Conservation (phyloP, 2,797 vertebrate species). For the Schizopygopsis pylzovi region DNA sequence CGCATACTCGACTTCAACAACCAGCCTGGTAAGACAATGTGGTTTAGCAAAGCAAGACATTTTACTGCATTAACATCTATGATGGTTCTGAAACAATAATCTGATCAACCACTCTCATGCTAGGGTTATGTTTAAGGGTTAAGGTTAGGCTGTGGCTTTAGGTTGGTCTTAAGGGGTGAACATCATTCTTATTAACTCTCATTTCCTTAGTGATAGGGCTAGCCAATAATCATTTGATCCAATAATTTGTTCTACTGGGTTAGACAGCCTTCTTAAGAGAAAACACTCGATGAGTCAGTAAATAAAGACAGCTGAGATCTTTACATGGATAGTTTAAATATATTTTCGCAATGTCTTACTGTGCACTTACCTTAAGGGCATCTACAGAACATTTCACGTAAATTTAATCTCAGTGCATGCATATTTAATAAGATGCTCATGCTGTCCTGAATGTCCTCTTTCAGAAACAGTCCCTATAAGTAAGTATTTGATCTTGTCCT, state of each 20-base stretch:
- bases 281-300: background rate
- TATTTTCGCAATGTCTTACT: background rate
- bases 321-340: background rate
- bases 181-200: background rate
- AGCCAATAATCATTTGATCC: background rate
- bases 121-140: background rate
- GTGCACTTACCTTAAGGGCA: background rate
- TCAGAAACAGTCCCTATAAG: constrained; percentile 68
- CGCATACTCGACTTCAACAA: constrained; percentile 97
- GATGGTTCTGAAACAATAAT: background rate
- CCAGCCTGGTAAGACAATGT: constrained; percentile 85
- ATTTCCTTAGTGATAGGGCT: background rate
- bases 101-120: background rate
- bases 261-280: background rate
- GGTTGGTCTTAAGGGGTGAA: background rate
- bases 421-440: constrained; percentile 61
- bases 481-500: constrained; percentile 68
- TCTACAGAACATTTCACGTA: constrained; percentile 3
- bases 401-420: constrained; percentile 9
- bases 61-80: background rate
- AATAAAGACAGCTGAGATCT: background rate
- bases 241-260: background rate
- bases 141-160: background rate
- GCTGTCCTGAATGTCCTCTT: constrained; percentile 63
- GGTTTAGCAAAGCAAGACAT: background rate